These are phyloP conservation scores for Myiagra hebetior DNA, from an alignment of 2,113 vertebrate species.

Conservation along the genomic window DNA sequence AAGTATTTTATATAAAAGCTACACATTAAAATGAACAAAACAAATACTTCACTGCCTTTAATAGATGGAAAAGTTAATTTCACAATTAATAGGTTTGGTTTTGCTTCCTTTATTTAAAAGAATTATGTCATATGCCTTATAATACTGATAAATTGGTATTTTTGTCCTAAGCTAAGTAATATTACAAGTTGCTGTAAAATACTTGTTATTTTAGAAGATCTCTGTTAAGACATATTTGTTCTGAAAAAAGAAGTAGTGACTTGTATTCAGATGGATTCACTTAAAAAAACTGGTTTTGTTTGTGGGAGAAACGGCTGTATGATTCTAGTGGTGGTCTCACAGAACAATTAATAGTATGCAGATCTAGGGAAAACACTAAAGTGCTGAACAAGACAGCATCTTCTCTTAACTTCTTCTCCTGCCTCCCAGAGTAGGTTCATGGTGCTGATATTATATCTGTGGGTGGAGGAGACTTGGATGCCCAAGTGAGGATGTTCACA, in stretches of 20 bases:
- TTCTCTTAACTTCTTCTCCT: neutral
- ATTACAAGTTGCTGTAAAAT: neutral
- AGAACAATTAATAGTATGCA: neutral
- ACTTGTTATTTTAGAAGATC: neutral
- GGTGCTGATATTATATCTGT: neutral
- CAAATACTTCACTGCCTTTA: neutral
- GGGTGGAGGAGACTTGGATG: neutral
- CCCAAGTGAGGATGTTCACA: neutral
- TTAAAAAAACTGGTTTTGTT: neutral
- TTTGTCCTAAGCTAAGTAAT: neutral
- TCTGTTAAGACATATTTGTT: neutral
- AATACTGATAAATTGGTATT: neutral
- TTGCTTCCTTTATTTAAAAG: neutral
- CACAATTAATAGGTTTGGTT: neutral
- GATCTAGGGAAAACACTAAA: neutral
- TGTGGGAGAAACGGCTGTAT: neutral
- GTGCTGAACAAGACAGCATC: neutral
- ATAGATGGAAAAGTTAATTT: neutral
- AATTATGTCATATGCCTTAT: neutral
- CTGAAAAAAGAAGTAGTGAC: neutral
- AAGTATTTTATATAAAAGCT: neutral
- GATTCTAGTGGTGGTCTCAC: neutral
- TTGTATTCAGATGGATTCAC: neutral
- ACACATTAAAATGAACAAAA: neutral
- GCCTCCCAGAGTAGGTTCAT: neutral